phyloP scores from a whole-genome alignment of 2,113 vertebrate genomes.

The Naja naja region DNA sequence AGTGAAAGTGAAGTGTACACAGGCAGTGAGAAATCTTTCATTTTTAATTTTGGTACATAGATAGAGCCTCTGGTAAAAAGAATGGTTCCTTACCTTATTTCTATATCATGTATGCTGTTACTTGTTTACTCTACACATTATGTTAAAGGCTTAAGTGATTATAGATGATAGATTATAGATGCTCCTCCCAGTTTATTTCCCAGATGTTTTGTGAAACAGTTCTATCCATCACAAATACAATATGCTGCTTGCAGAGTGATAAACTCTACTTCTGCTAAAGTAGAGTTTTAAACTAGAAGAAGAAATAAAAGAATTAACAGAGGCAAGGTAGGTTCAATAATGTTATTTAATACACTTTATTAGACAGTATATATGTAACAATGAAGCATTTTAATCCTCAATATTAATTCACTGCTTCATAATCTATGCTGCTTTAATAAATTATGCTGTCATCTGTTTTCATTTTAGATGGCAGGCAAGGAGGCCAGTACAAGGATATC shows the following conservation, averaged over 20 bases:
- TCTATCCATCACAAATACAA: neutral
- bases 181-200: neutral
- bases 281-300: neutral
- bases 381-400: constrained; percentile 32
- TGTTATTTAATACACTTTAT: neutral
- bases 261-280: neutral
- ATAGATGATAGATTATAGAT: neutral
- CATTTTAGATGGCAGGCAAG: neutral
- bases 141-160: neutral
- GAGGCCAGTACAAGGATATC: neutral
- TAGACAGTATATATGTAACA: constrained; percentile 8
- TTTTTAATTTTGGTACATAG: neutral
- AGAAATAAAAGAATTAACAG: neutral
- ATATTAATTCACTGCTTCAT: neutral
- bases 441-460: neutral
- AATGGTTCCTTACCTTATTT: neutral
- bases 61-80: neutral
- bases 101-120: neutral
- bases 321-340: neutral
- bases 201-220: neutral
- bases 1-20: neutral
- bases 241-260: no score
- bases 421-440: neutral
- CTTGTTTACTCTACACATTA: neutral
- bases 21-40: neutral